Conservation (phyloP, 2,113 vertebrate genomes). For the Casuarius casuarius region DNA sequence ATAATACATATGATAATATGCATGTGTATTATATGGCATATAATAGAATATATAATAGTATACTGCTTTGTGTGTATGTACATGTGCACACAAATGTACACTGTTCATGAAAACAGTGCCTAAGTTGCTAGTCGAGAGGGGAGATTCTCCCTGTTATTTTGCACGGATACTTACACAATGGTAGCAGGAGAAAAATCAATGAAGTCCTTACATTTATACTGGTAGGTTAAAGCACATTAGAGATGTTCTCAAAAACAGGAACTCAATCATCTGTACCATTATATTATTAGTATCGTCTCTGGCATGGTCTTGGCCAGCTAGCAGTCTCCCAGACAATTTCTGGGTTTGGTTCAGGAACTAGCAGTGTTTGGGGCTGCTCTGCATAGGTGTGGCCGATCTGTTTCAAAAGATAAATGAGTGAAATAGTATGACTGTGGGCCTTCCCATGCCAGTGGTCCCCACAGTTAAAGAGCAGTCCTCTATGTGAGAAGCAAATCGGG, state of each 20-base stretch:
- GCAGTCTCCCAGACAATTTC: background rate
- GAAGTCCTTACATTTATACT: background rate
- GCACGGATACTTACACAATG: background rate
- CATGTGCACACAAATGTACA: background rate
- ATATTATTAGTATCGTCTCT: background rate
- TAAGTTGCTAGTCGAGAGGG: background rate
- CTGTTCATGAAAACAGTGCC: background rate
- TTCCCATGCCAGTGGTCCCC: background rate
- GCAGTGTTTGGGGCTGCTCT: background rate
- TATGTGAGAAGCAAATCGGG: background rate
- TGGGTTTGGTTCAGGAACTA: background rate
- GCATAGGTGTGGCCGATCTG: background rate
- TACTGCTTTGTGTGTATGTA: too few species aligned
- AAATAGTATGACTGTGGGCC: background rate
- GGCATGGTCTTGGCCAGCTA: background rate
- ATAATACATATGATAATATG: background rate
- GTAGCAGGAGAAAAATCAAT: background rate
- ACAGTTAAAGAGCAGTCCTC: background rate
- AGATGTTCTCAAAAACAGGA: background rate
- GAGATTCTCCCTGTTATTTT: background rate
- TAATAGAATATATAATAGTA: too few species aligned
- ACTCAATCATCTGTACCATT: background rate
- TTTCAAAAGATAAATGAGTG: background rate
- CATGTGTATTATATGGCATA: background rate
- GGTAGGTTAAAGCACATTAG: background rate